These are phyloP conservation scores for Ceratosolen solmsi DNA, from an alignment of 1,140 invertebrate species.

Conservation along the genomic window DNA sequence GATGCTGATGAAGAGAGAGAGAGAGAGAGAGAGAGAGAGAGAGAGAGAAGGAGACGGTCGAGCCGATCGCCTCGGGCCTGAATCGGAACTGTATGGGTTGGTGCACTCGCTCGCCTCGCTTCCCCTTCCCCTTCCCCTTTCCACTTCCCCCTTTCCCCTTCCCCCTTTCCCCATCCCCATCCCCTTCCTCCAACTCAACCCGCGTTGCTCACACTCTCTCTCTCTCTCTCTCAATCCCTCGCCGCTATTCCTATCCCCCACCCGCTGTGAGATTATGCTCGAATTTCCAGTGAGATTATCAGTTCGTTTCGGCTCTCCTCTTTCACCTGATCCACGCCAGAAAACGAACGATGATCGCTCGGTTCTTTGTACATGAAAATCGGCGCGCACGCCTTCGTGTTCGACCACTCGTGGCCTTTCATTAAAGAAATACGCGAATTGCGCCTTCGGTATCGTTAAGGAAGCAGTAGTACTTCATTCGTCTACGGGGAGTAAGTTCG, in stretches of 20 bases:
- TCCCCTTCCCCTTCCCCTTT: constrained; percentile 28
- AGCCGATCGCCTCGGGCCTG: not conserved
- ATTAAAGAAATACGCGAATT: constrained; percentile 17
- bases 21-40: too few species aligned
- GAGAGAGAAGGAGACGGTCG: too few species aligned
- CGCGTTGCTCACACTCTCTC: too few species aligned
- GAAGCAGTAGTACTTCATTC: not conserved
- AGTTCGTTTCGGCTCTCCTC: constrained; percentile 59
- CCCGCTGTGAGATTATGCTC: constrained; percentile 61
- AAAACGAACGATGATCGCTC: constrained; percentile 28
- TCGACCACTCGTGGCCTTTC: constrained; percentile 49
- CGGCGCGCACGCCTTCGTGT: constrained; percentile 47
- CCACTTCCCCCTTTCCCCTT: too few species aligned
- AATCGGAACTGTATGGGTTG: not conserved
- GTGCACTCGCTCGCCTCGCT: constrained; percentile 17
- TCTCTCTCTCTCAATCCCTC: too few species aligned
- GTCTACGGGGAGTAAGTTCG: not conserved
- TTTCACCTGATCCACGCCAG: constrained; percentile 14
- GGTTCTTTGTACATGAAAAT: constrained; percentile 25
- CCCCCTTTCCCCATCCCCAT: too few species aligned
- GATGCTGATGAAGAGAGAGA: too few species aligned
- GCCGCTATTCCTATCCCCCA: too few species aligned
- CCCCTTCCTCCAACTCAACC: too few species aligned
- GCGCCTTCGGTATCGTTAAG: not conserved
- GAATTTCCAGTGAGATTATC: constrained; percentile 71